phyloP scores from a whole-genome alignment of 2,888 invertebrate genomes.

The Slavum lentiscoides region DNA sequence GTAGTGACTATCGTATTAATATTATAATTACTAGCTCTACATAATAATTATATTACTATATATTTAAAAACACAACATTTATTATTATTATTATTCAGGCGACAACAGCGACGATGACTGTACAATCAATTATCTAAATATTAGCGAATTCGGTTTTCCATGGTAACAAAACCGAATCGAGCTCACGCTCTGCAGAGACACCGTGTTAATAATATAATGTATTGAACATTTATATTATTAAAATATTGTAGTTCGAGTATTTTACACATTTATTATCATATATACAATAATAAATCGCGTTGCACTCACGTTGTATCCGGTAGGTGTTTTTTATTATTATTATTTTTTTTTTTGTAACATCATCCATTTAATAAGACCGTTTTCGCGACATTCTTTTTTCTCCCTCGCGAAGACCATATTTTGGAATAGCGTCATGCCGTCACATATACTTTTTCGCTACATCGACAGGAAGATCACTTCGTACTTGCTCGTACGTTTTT shows the following conservation, averaged over 20 bases:
- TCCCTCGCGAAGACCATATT: too few species aligned
- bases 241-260: not conserved
- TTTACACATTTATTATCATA: too few species aligned
- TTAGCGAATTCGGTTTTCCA: not conserved
- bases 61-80: too few species aligned
- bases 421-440: too few species aligned
- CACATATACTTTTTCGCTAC: too few species aligned
- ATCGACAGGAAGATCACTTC: too few species aligned
- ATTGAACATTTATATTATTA: not conserved
- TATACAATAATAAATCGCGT: slow-evolving; percentile 7
- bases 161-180: slow-evolving; percentile 26
- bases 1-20: not conserved
- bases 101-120: not conserved
- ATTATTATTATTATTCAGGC: slow-evolving; percentile 32
- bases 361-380: too few species aligned
- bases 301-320: slow-evolving; percentile 23
- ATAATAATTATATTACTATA: not conserved
- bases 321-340: slow-evolving; percentile 7
- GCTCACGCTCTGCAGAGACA: not conserved
- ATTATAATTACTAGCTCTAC: slow-evolving; percentile 24
- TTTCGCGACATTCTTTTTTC: too few species aligned
- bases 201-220: too few species aligned
- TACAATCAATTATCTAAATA: slow-evolving; percentile 46
- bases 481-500: too few species aligned
- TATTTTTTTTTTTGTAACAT: too few species aligned